A percentile compares a stretch with the other conserved stretches of the same genome.
These are phyloP conservation scores for Dynastes maya DNA, from an alignment of 2,888 invertebrate species.

Conservation along the genomic window DNA sequence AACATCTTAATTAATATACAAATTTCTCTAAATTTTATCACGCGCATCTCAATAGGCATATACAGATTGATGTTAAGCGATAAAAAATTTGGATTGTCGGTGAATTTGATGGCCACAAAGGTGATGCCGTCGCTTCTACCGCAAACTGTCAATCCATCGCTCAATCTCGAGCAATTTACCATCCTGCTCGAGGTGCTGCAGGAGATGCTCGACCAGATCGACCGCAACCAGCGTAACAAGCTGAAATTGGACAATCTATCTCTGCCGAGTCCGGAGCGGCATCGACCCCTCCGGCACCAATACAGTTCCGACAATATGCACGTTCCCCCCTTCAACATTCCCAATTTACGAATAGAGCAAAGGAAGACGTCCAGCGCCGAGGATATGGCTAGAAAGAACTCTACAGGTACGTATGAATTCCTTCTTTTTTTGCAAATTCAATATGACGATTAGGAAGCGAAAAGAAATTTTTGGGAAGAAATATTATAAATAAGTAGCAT, in stretches of 20 bases:
- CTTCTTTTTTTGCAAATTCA: too few species aligned
- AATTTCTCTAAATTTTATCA: neutral
- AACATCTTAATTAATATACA: neutral
- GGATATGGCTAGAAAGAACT: constrained; percentile 92
- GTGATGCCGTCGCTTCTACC: constrained; percentile 95
- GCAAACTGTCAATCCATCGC: constrained; percentile 90
- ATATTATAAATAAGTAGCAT: neutral
- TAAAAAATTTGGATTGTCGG: constrained; percentile 90
- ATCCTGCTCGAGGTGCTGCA: constrained; percentile 87
- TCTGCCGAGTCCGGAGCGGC: constrained; percentile 83
- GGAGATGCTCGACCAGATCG: constrained; percentile 93
- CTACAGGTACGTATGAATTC: constrained; percentile 74
- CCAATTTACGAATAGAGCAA: constrained; percentile 89
- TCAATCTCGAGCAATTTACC: constrained; percentile 88
- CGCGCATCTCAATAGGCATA: constrained; percentile 79
- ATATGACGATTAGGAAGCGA: neutral
- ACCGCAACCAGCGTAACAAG: constrained; percentile 90
- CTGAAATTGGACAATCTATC: constrained; percentile 88
- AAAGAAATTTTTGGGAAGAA: neutral
- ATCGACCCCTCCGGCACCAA: constrained; percentile 84
- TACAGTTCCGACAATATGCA: constrained; percentile 91
- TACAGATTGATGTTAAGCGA: constrained; percentile 93
- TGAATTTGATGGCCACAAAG: constrained; percentile 93
- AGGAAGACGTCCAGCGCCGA: constrained; percentile 93
- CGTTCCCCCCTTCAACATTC: constrained; percentile 88